Evolutionary conservation across 2,797 vertebrate genomes (phyloP), one percentile per base, ranked within the genome.

Genomic region (Buceros bicornis): DNA sequence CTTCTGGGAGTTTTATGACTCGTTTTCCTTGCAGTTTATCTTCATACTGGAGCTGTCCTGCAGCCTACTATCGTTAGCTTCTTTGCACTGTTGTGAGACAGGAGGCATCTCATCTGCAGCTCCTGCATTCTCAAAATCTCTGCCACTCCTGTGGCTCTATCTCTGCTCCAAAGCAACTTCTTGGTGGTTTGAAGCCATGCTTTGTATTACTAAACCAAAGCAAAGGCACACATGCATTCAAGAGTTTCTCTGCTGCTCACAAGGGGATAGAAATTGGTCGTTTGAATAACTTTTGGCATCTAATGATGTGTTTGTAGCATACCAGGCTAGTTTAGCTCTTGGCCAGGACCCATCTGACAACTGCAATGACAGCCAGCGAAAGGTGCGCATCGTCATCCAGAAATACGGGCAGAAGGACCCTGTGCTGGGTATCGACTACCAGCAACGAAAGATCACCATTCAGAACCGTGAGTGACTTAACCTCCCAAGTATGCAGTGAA

Each of bases 401-500:
- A 98, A 98, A 81, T 98, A 93, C 1, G 99, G 99, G 22, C 96
- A 80, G 96, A 99, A 87, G 5, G 98, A 99, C 79, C 97, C 99
- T 0, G 98, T 97, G 8, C 97, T 99, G 85, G 99, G 99, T 8
- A 1, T 96, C 1, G 99, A 99, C 18, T 99, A 99, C 98, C 97
- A 97, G 11, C 97, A 99, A n/a, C 98, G 99, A 18, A 99, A 97
- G 98, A 99, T 99, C 98, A 98, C 98, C 90, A 98, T 99, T 76
- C 98, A 98, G 96, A 99, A 99, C 94, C 98, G 99, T 99, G 95
- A 98, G 99, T 98, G 48, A 42, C 58, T 40, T 28, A 2, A 33
- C 37, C 62, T 92, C 76, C 48, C 42, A 33, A 45, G 18, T 53
- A 67, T 28, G n/a, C 71, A 58, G 28, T 21, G 42, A 82, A 7